Conservation (phyloP, 2,888 invertebrate species). For the Chymomyza caudatula region DNA sequence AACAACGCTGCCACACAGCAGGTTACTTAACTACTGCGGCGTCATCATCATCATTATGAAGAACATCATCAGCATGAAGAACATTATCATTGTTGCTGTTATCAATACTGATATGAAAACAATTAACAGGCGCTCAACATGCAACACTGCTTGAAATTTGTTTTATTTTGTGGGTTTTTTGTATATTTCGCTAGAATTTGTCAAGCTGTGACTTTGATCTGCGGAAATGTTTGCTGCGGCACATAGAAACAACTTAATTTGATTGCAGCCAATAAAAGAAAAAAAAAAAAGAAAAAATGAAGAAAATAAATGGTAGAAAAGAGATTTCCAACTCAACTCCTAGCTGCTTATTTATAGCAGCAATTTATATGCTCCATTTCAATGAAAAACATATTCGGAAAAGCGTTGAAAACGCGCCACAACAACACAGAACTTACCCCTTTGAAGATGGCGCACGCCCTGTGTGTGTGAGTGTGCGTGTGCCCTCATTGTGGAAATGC, state of each 20-base stretch:
- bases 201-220: constrained; percentile 73
- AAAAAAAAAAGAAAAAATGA: constrained; percentile 36
- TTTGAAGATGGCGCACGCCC: constrained; percentile 2
- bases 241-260: constrained; percentile 58
- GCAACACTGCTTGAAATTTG: background rate
- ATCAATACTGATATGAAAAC: constrained; percentile 61
- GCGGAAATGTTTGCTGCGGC: constrained; percentile 60
- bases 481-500: constrained; percentile 49
- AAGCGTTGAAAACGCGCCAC: background rate
- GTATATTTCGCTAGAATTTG: constrained; percentile 59
- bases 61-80: background rate
- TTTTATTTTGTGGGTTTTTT: background rate
- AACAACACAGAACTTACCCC: background rate
- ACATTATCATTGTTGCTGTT: background rate
- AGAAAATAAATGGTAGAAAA: background rate
- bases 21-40: background rate
- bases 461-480: background rate
- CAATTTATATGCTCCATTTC: constrained; percentile 71
- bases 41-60: background rate
- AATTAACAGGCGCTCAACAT: constrained; percentile 47
- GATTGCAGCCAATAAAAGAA: constrained; percentile 38
- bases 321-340: constrained; percentile 28
- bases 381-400: constrained; percentile 21
- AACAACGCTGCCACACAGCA: background rate
- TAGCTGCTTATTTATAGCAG: constrained; percentile 66